Conservation (phyloP, 2,113 vertebrate genomes). For the Chinchilla lanigera region DNA sequence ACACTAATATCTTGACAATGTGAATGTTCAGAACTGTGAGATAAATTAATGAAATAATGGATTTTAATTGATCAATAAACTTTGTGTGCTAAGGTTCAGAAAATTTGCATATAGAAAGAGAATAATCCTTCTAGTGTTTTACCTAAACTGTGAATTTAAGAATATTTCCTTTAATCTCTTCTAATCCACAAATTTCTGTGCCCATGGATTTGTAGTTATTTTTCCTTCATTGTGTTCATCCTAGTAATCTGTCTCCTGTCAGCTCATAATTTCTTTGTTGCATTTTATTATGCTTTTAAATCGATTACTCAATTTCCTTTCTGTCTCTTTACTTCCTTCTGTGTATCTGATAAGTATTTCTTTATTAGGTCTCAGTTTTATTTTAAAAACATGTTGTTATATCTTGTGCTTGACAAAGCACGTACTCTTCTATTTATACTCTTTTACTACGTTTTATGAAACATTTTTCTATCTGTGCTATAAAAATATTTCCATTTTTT, state of each 20-base stretch:
- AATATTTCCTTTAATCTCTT: background rate
- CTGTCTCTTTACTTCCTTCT: background rate
- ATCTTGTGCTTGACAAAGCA: background rate
- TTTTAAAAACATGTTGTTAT: background rate
- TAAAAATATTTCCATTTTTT: slow-evolving; percentile 67
- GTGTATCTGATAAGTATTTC: background rate
- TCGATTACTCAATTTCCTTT: background rate
- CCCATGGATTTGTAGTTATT: background rate
- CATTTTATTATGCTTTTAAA: background rate
- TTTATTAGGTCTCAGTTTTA: background rate
- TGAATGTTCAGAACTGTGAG: background rate
- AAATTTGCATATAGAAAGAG: background rate
- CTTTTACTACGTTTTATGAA: slow-evolving; percentile 15
- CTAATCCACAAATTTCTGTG: slow-evolving; percentile 13
- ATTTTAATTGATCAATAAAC: background rate
- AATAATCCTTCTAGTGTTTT: background rate
- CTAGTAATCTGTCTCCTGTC: background rate
- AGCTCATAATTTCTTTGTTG: background rate
- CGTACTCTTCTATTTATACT: slow-evolving; percentile 17
- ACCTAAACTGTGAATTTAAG: background rate
- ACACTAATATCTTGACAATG: background rate
- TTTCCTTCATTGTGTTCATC: background rate
- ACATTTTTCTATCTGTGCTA: slow-evolving; percentile 26
- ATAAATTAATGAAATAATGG: background rate
- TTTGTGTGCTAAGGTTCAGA: background rate